A percentile compares a stretch with the other conserved stretches of the same genome.
These are phyloP conservation scores for Gibbula magus DNA, from an alignment of 2,888 invertebrate species.

Conservation along the genomic window DNA sequence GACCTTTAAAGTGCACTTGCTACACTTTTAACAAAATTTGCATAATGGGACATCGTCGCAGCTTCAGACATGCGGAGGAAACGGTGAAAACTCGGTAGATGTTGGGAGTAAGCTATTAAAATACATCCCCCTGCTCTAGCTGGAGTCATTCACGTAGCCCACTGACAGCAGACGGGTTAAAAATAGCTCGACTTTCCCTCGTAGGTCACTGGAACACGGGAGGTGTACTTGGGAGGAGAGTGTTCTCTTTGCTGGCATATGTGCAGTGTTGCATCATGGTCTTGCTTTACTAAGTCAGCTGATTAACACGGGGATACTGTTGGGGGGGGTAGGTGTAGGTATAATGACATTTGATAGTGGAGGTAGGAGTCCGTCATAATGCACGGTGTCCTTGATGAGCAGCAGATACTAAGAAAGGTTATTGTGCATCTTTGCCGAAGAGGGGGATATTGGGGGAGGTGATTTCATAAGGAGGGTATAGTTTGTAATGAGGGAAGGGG, in stretches of 20 bases:
- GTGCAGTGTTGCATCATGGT: not conserved
- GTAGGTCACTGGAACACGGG: conserved; percentile 15
- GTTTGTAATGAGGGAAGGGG: not conserved
- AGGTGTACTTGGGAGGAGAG: not conserved
- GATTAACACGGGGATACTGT: not conserved
- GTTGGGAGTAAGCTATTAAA: not conserved
- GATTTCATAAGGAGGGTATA: not conserved
- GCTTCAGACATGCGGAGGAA: too few relatives aligned
- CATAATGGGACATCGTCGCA: too few relatives aligned
- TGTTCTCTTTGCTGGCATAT: too few relatives aligned
- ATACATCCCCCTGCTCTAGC: not conserved
- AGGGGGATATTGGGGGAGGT: not conserved
- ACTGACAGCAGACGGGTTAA: not conserved
- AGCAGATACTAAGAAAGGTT: too few relatives aligned
- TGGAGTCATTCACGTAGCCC: not conserved
- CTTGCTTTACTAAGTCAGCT: not conserved
- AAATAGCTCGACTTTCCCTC: conserved; percentile 4
- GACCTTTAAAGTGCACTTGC: too few relatives aligned
- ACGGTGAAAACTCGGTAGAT: too few relatives aligned
- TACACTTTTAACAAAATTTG: too few relatives aligned
- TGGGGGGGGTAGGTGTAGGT: not conserved
- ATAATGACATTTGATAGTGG: not conserved
- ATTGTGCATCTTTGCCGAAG: too few relatives aligned
- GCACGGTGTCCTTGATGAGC: too few relatives aligned
- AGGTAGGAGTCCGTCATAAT: too few relatives aligned